Percentiles rank a stretch among this genome's conserved stretches.
These are phyloP conservation scores for Actias luna DNA, from an alignment of 2,888 invertebrate genomes.

Conservation along the genomic window DNA sequence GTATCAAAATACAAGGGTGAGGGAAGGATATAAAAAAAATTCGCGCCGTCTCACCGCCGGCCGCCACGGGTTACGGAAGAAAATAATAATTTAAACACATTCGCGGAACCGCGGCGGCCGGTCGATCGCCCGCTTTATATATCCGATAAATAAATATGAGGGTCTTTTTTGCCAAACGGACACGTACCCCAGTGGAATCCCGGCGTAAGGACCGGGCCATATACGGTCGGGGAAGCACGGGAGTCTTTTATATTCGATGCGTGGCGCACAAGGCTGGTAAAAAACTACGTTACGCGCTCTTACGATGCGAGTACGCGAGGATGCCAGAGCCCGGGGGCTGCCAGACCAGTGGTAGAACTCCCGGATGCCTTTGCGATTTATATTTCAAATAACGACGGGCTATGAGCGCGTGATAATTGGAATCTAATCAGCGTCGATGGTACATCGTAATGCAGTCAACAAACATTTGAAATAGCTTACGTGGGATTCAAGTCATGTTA, in stretches of 20 bases:
- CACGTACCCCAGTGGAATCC: slow-evolving; percentile 72
- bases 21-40: background rate
- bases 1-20: background rate
- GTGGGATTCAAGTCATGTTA: no score
- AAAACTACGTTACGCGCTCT: slow-evolving; percentile 74
- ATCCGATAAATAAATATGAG: slow-evolving; percentile 73
- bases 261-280: slow-evolving; percentile 53
- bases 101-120: slow-evolving; percentile 44
- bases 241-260: slow-evolving; percentile 62
- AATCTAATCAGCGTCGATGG: no score
- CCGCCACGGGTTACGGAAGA: slow-evolving; percentile 36
- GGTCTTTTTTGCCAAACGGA: slow-evolving; percentile 65
- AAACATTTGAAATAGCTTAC: no score
- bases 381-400: background rate
- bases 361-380: background rate
- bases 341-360: slow-evolving; percentile 25
- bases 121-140: slow-evolving; percentile 43
- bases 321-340: slow-evolving; percentile 50
- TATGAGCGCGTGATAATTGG: no score
- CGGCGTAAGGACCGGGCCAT: slow-evolving; percentile 65
- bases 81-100: slow-evolving; percentile 62
- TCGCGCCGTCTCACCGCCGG: background rate
- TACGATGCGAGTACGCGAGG: slow-evolving; percentile 65
- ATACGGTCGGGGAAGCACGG: slow-evolving; percentile 70
- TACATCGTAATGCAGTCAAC: no score